These are phyloP conservation scores for Ophioninae sp. DNA, from an alignment of 2,888 invertebrate species.

Conservation along the genomic window DNA sequence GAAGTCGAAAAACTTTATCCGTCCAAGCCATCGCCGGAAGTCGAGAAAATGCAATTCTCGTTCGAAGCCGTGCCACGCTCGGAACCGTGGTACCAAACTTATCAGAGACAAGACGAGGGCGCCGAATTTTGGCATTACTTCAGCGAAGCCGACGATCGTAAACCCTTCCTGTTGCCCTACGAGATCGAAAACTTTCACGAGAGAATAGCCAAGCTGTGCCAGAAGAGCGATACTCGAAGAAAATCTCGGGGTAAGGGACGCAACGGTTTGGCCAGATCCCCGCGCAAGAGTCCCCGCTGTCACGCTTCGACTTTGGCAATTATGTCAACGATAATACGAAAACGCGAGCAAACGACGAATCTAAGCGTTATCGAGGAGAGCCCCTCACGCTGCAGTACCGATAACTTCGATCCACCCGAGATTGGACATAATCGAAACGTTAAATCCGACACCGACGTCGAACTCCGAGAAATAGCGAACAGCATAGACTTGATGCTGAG, in stretches of 20 bases:
- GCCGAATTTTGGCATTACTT: conserved; percentile 85
- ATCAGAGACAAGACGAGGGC: conserved; percentile 88
- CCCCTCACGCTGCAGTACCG: conserved; percentile 37
- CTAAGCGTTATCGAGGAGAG: conserved; percentile 67
- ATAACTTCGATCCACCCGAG: conserved; percentile 63
- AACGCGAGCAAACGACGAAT: conserved; percentile 72
- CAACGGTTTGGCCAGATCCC: conserved; percentile 82
- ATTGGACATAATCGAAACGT: conserved; percentile 60
- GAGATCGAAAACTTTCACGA: conserved; percentile 84
- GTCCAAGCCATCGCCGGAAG: conserved; percentile 80
- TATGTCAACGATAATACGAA: conserved; percentile 82
- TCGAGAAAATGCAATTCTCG: conserved; percentile 86
- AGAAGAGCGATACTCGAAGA: conserved; percentile 65
- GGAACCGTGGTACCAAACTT: conserved; percentile 91
- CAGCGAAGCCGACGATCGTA: conserved; percentile 83
- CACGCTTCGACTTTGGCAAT: conserved; percentile 94
- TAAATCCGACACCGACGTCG: conserved; percentile 74
- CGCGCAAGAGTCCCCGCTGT: conserved; percentile 92
- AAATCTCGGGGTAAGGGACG: conserved; percentile 58
- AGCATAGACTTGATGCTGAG: conserved; percentile 81
- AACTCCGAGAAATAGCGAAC: conserved; percentile 78
- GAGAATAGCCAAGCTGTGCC: conserved; percentile 69
- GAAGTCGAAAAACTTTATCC: conserved; percentile 72
- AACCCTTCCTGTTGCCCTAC: conserved; percentile 88
- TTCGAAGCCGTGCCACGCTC: conserved; percentile 89